These are phyloP conservation scores for Alviniconcha marisindica DNA, from an alignment of 1,140 invertebrate genomes.

Conservation along the genomic window DNA sequence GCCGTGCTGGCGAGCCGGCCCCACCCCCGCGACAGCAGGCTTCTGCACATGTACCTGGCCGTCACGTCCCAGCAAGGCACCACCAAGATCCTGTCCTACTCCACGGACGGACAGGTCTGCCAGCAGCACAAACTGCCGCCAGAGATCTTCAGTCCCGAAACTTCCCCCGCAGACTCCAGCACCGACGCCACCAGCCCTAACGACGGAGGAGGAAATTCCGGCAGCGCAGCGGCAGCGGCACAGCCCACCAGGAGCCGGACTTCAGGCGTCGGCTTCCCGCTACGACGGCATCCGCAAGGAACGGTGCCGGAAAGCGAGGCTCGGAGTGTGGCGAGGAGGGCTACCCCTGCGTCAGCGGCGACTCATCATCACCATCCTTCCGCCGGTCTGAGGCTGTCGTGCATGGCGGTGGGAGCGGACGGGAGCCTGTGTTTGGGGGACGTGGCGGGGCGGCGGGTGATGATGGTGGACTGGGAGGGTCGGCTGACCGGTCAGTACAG, in stretches of 20 bases:
- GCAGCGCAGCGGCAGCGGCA: neutral
- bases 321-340: too few relatives aligned
- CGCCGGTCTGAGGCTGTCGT: neutral
- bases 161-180: neutral
- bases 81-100: slow-evolving; percentile 13
- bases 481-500: slow-evolving; percentile 3
- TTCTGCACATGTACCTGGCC: slow-evolving; percentile 2
- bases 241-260: too few relatives aligned
- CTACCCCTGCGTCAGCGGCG: too few relatives aligned
- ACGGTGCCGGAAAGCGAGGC: too few relatives aligned
- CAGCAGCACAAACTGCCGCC: neutral
- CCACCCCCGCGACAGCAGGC: neutral
- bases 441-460: neutral
- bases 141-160: neutral
- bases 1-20: neutral
- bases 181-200: neutral
- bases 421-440: slow-evolving; percentile 17
- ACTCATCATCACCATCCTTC: neutral
- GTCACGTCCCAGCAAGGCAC: neutral
- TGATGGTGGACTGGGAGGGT: neutral
- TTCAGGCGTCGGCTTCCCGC: too few relatives aligned
- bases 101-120: slow-evolving; percentile 15
- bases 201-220: neutral
- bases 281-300: too few relatives aligned
- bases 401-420: slow-evolving; percentile 1